These are phyloP conservation scores for Lynx canadensis DNA, from an alignment of 2,113 vertebrate genomes.

Conservation along the genomic window DNA sequence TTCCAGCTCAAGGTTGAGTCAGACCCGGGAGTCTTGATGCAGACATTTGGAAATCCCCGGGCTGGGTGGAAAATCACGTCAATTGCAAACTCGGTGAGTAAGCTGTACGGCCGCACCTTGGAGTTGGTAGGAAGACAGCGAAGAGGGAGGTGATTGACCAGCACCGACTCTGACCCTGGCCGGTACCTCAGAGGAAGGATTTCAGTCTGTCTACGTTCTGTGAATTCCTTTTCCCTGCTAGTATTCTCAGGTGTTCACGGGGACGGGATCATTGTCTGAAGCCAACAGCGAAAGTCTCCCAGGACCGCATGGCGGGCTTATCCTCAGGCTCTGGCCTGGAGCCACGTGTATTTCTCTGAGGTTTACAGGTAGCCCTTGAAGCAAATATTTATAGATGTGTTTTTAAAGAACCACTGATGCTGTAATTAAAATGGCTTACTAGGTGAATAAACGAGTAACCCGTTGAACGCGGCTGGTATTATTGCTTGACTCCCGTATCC, in stretches of 20 bases:
- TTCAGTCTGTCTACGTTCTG: background rate
- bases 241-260: background rate
- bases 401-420: background rate
- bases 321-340: background rate
- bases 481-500: fast-evolving
- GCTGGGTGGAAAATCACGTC: background rate
- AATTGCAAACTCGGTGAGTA: background rate
- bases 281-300: background rate
- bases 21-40: background rate
- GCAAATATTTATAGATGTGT: background rate
- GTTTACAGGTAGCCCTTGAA: background rate
- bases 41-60: background rate
- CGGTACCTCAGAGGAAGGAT: background rate
- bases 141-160: background rate
- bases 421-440: background rate
- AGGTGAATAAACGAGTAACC: too few relatives aligned
- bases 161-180: background rate
- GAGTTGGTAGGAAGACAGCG: background rate
- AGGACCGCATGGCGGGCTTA: background rate
- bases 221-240: background rate
- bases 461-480: fast-evolving
- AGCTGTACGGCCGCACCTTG: fast-evolving
- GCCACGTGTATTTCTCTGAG: background rate
- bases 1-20: background rate
- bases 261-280: too few relatives aligned